Evolutionary conservation across 2,113 vertebrate genomes (phyloP).

Genomic region (Sylvietta virens): DNA sequence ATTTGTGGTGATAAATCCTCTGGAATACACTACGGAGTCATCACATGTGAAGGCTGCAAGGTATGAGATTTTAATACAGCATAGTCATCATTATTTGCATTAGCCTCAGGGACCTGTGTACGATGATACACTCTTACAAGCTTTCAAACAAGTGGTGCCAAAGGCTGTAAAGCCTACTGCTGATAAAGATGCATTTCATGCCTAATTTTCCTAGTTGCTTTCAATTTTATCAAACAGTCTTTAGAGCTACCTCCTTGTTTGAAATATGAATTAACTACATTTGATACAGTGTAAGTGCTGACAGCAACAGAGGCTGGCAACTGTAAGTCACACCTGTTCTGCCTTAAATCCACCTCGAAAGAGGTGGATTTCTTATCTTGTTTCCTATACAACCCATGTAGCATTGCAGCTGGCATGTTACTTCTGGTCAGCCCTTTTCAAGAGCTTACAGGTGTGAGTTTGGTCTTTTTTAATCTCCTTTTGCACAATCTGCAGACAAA

Average conservation of each 20-base stretch:
- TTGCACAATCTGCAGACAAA: neutral
- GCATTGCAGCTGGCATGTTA: neutral
- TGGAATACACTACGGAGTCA: slow-evolving; percentile 99
- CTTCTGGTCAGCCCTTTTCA: neutral
- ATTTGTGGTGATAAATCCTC: slow-evolving; percentile 99
- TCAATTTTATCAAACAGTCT: neutral
- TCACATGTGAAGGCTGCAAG: slow-evolving; percentile 99
- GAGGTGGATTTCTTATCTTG: neutral
- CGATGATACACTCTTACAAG: neutral
- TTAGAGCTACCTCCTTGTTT: neutral
- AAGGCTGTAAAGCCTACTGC: neutral
- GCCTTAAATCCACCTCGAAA: neutral
- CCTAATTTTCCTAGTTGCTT: neutral
- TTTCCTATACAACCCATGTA: neutral
- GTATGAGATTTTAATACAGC: slow-evolving; percentile 69
- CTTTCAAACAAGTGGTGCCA: neutral
- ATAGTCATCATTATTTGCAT: neutral
- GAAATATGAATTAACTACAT: slow-evolving; percentile 1
- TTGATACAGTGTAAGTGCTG: neutral
- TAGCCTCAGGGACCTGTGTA: neutral
- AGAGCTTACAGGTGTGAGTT: neutral
- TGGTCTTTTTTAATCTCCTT: neutral
- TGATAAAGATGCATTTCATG: neutral
- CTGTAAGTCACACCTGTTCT: neutral
- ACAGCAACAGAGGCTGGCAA: neutral